Evolutionary conservation across 30 jellyfish, hydroid and myxozoan species (phyloP), one percentile per base, ranked within the genome.

Genomic region (Pelagia noctiluca): DNA sequence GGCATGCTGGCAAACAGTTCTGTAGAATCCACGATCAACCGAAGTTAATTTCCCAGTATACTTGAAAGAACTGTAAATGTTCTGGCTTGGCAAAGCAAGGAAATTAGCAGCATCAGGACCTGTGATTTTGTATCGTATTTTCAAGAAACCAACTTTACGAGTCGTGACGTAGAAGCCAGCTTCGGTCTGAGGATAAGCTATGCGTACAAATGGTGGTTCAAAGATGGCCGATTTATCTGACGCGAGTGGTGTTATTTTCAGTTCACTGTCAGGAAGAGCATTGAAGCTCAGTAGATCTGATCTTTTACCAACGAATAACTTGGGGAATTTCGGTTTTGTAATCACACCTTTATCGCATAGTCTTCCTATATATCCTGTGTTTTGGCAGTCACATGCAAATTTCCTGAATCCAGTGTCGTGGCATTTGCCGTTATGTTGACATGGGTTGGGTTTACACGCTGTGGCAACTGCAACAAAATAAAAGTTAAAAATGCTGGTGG

Each of bases 361-460:
- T 23, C 57, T 37, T 54, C 88, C 88, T 3, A 10, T 24, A 42
- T 76, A 76, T 25, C 88, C 88, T 16, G 88, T 76, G 2, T 33
- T 26, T 54, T 66, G 7, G 35, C 88, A 76, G 32, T 54, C 81
- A 28, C 88, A 76, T 3, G 32, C 11, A 53, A 2, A 57, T 26
- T 11, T 24, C 34, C 34, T 76, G 22, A 32, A 29, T 4, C 76
- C 54, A 26, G 63, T 21, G 24, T 50, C 71, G 21, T 24, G 13
- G 35, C 88, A 76, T 21, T 34, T 24, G 28, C 88, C 88, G 21
- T 42, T 32, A 37, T 76, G 54, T 21, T 32, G 35, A 35, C 88
- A 76, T 1, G 88, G 88, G 29, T 57, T 76, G 7, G 88, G 88
- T 4, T 29, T 32, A 29, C 88, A 76, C 16, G 48, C 76, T 13